Evolutionary conservation across 2,113 vertebrate genomes (phyloP).

Genomic region (Pterophyllum scalare): DNA sequence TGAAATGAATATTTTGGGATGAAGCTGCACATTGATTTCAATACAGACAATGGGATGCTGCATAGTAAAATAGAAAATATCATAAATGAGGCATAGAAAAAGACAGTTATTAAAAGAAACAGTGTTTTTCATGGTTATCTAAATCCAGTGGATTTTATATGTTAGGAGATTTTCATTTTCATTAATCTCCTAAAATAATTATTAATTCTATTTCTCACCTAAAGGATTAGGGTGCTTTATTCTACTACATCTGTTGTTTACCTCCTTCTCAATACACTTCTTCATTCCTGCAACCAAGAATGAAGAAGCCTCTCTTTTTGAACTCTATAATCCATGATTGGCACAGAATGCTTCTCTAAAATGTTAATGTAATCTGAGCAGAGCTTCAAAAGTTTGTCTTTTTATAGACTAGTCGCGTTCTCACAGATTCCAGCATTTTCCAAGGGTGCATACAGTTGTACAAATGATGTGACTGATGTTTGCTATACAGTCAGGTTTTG

Average conservation of each 20-base stretch:
- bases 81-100: background rate
- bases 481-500: constrained; percentile 12
- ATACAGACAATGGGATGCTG: background rate
- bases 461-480: constrained; percentile 9
- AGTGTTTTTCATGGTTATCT: background rate
- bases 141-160: background rate
- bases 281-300: constrained; percentile 21
- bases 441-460: background rate
- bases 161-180: constrained; percentile 36
- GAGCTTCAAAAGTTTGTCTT: constrained; percentile 26
- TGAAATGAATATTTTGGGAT: background rate
- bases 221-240: constrained; percentile 55
- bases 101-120: background rate
- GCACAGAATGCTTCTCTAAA: constrained; percentile 36
- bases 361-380: constrained; percentile 33
- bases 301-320: constrained; percentile 6
- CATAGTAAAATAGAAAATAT: background rate
- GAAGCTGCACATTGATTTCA: background rate
- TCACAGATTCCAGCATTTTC: background rate
- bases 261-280: constrained; percentile 37
- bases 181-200: constrained; percentile 47
- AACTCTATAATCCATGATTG: constrained; percentile 61
- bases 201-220: constrained; percentile 28
- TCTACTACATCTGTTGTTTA: constrained; percentile 30
- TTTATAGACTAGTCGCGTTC: constrained; percentile 9